Conservation (phyloP, 2,797 vertebrate genomes). For the Phalloptychus januarius region DNA sequence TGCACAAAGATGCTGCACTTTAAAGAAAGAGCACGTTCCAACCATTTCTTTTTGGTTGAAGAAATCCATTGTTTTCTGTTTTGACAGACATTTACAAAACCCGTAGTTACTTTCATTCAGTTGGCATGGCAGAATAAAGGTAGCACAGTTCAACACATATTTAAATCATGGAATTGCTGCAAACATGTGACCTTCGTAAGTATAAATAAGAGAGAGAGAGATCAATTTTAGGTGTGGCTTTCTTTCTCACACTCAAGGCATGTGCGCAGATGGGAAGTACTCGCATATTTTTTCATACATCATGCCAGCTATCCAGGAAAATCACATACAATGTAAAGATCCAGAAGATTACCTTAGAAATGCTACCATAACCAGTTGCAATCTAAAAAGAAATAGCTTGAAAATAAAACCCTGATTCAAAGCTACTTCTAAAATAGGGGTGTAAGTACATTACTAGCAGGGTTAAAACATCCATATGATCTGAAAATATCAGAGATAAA, state of each 20-base stretch:
- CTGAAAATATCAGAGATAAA: constrained; percentile 58
- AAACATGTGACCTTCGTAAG: neutral
- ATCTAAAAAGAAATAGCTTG: constrained; percentile 47
- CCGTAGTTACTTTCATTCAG: neutral
- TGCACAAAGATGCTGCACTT: constrained; percentile 25
- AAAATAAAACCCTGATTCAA: constrained; percentile 37
- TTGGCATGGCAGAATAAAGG: neutral
- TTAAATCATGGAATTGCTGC: neutral
- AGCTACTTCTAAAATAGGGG: constrained; percentile 28
- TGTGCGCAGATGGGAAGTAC: constrained; percentile 65
- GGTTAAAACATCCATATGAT: constrained; percentile 30
- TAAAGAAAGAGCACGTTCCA: constrained; percentile 53
- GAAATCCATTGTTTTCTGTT: constrained; percentile 38
- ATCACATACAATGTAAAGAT: constrained; percentile 47
- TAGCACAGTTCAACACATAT: neutral
- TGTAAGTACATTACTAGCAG: constrained; percentile 24
- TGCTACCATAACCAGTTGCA: constrained; percentile 46
- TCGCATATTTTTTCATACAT: constrained; percentile 37
- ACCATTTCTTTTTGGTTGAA: constrained; percentile 63
- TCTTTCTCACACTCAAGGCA: neutral
- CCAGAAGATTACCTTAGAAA: constrained; percentile 60
- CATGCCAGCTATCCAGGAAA: constrained; percentile 67
- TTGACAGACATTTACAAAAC: constrained; percentile 30
- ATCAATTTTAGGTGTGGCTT: neutral
- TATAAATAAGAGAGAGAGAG: neutral